phyloP scores from a whole-genome alignment of 2,797 vertebrate species.

The Sphenodon punctatus region DNA sequence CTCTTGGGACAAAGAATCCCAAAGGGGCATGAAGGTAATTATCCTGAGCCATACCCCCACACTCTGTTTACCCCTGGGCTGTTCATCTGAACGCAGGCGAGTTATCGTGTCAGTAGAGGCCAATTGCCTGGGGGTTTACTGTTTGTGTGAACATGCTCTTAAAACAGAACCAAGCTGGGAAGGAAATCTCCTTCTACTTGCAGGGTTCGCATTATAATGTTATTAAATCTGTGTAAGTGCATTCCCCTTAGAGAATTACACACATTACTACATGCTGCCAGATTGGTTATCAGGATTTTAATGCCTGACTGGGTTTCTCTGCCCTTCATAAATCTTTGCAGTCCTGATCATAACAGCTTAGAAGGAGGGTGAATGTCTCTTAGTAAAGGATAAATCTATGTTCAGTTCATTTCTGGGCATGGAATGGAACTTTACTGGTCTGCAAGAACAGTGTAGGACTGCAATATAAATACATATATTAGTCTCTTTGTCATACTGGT shows the following conservation, averaged over 20 bases:
- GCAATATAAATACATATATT: not conserved
- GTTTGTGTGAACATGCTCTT: too few species aligned
- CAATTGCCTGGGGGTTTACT: too few species aligned
- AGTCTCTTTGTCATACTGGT: not conserved
- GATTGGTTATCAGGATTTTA: constrained; percentile 30
- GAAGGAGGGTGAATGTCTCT: not conserved
- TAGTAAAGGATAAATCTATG: not conserved
- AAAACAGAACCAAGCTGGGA: constrained; percentile 3
- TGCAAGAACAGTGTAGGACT: not conserved
- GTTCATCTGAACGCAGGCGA: too few species aligned
- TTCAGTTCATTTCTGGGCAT: not conserved
- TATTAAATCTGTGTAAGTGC: constrained; percentile 5
- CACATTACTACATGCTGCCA: not conserved
- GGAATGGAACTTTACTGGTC: not conserved
- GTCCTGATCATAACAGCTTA: constrained; percentile 6
- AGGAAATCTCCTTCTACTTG: constrained; percentile 19
- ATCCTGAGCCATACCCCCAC: too few species aligned
- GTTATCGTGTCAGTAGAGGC: too few species aligned
- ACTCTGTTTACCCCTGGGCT: too few species aligned
- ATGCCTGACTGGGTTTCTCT: constrained; percentile 10
- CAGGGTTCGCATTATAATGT: constrained; percentile 30
- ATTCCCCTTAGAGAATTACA: constrained; percentile 15
- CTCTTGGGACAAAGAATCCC: too few species aligned
- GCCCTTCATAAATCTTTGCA: constrained; percentile 29
- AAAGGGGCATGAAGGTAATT: too few species aligned